These are phyloP conservation scores for Xylophagus ater DNA, from an alignment of 2,888 invertebrate genomes.

Conservation along the genomic window DNA sequence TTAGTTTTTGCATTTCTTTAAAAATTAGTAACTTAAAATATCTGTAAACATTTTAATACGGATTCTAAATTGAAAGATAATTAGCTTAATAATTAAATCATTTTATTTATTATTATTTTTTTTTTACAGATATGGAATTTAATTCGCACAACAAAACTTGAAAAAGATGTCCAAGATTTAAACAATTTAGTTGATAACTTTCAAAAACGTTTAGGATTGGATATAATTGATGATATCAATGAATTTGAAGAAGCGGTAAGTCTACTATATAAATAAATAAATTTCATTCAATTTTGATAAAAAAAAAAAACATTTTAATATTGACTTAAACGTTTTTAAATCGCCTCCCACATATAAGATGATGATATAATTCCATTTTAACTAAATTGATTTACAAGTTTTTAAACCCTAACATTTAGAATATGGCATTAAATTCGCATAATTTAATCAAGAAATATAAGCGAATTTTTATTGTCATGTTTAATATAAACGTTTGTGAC, in stretches of 20 bases:
- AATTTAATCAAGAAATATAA: too few species aligned
- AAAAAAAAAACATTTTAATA: neutral
- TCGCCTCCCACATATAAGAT: neutral
- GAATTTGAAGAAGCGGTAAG: conserved; percentile 36
- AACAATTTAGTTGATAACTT: conserved; percentile 29
- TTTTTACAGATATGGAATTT: conserved; percentile 32
- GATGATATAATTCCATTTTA: neutral
- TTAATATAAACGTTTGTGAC: too few species aligned
- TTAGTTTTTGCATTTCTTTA: too few species aligned
- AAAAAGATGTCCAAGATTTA: conserved; percentile 29
- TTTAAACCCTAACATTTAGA: neutral
- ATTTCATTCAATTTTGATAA: neutral
- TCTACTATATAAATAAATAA: conserved; percentile 2
- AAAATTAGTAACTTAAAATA: too few species aligned
- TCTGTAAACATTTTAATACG: too few species aligned
- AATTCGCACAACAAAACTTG: conserved; percentile 27
- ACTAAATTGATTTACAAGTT: neutral
- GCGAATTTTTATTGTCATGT: too few species aligned
- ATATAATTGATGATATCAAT: conserved; percentile 33
- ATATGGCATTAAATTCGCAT: neutral
- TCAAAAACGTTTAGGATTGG: conserved; percentile 31
- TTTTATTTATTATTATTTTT: conserved; percentile 4
- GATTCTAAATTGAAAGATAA: too few species aligned
- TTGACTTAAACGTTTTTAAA: neutral
- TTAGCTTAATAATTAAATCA: too few species aligned